phyloP scores from a whole-genome alignment of 37 sponge, comb jelly and placozoan genomes.

The Amphimedon queenslandica region DNA sequence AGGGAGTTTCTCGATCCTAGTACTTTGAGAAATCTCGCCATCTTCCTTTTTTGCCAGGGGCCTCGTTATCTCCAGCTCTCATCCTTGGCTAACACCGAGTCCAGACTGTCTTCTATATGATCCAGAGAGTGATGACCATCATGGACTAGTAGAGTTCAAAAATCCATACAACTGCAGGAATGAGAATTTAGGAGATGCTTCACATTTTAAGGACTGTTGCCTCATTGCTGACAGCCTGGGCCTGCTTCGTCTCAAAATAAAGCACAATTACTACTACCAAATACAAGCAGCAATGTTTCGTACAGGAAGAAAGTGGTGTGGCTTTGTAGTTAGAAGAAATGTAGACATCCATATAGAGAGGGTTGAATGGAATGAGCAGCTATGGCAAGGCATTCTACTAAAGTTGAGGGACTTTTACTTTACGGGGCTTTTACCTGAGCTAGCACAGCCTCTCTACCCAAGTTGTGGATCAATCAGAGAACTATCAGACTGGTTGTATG shows the following conservation, averaged over 20 bases:
- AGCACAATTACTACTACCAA: conserved; percentile 24
- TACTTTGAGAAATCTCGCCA: neutral
- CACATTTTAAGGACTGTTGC: neutral
- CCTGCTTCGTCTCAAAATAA: neutral
- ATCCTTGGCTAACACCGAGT: conserved; percentile 1
- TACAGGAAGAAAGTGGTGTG: conserved; percentile 18
- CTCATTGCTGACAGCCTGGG: neutral
- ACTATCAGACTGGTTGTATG: conserved; percentile 10
- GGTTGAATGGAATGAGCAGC: neutral
- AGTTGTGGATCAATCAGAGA: conserved; percentile 36
- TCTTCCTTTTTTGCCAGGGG: neutral
- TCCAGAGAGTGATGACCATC: neutral
- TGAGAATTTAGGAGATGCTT: neutral
- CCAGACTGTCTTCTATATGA: too few species aligned
- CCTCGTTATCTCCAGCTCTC: neutral
- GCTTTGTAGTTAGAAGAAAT: conserved; percentile 5
- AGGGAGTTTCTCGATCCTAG: neutral
- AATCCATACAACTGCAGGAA: neutral
- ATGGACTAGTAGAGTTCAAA: conserved; percentile 5
- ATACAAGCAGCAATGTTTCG: conserved; percentile 15
- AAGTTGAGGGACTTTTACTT: neutral
- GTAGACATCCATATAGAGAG: conserved; percentile 10
- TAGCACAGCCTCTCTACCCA: conserved; percentile 24
- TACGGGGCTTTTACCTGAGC: conserved; percentile 7
- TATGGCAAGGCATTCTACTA: conserved; percentile 3